These are phyloP conservation scores for Meteorus colon DNA, from an alignment of 2,888 invertebrate genomes.

Conservation along the genomic window DNA sequence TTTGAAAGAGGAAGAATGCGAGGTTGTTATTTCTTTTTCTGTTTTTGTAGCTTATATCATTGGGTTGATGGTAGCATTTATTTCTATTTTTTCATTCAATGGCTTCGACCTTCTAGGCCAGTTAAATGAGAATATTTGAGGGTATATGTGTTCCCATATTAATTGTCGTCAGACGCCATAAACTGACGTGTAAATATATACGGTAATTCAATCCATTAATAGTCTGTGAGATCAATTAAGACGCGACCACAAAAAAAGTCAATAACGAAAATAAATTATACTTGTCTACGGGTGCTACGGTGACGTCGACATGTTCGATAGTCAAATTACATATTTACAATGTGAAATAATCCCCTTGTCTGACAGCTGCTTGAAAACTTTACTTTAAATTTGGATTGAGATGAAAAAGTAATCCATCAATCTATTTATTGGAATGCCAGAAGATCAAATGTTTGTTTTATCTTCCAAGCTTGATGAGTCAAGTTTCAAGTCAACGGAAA, in stretches of 20 bases:
- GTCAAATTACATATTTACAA: conserved; percentile 65
- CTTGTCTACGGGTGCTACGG: conserved; percentile 40
- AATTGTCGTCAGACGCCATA: neutral
- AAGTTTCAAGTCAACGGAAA: too few relatives aligned
- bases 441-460: too few relatives aligned
- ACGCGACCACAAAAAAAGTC: conserved; percentile 51
- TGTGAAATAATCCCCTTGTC: conserved; percentile 56
- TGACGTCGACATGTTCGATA: conserved; percentile 7
- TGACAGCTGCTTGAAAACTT: neutral
- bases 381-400: neutral
- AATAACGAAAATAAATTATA: conserved; percentile 60
- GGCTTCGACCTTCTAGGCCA: neutral
- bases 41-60: too few relatives aligned
- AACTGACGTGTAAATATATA: conserved; percentile 56
- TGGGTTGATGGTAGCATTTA: neutral
- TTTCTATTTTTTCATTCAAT: neutral
- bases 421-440: too few relatives aligned
- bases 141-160: neutral
- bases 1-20: neutral
- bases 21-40: neutral
- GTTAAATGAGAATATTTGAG: neutral
- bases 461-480: too few relatives aligned
- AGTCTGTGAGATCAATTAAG: conserved; percentile 62
- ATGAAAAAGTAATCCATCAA: too few relatives aligned
- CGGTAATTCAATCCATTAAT: conserved; percentile 62